Percentiles rank a stretch among this genome's conserved stretches.
Evolutionary conservation across 2,888 invertebrate genomes (phyloP).

Genomic region (Amphipyra berbera): DNA sequence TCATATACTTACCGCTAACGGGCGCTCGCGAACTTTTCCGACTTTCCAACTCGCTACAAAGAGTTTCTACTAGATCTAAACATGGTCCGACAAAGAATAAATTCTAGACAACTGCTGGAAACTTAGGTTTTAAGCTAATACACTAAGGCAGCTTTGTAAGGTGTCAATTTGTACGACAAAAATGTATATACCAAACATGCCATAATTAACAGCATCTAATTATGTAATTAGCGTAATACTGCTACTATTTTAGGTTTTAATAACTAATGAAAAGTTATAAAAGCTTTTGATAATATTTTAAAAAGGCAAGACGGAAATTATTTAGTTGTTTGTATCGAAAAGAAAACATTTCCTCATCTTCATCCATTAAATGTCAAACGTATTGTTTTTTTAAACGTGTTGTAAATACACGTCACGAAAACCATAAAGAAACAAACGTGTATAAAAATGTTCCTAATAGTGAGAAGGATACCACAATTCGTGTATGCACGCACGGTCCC

Average conservation of each 20-base stretch:
- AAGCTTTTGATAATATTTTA: too few species aligned
- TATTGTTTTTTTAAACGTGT: background rate
- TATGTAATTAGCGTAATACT: too few species aligned
- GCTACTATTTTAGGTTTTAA: too few species aligned
- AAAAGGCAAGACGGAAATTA: too few species aligned
- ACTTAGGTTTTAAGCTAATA: slow-evolving; percentile 44
- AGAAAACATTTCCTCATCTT: too few species aligned
- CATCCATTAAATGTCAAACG: too few species aligned
- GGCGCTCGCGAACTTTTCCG: slow-evolving; percentile 61
- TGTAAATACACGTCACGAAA: slow-evolving; percentile 21
- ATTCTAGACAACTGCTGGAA: slow-evolving; percentile 39
- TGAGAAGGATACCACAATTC: slow-evolving; percentile 47
- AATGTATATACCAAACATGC: too few species aligned
- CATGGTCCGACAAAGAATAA: slow-evolving; percentile 53
- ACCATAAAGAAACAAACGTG: slow-evolving; percentile 36
- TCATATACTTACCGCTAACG: slow-evolving; percentile 61
- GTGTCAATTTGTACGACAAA: background rate
- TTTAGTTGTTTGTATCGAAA: too few species aligned
- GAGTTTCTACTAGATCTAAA: slow-evolving; percentile 56
- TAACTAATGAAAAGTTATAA: too few species aligned
- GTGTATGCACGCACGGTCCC: slow-evolving; percentile 55
- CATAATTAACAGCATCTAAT: too few species aligned
- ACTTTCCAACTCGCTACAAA: slow-evolving; percentile 65
- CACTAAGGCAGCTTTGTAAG: background rate
- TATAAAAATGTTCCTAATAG: slow-evolving; percentile 40